Conservation (phyloP, 2,888 invertebrate species). For the Zaprionus bogoriensis region DNA sequence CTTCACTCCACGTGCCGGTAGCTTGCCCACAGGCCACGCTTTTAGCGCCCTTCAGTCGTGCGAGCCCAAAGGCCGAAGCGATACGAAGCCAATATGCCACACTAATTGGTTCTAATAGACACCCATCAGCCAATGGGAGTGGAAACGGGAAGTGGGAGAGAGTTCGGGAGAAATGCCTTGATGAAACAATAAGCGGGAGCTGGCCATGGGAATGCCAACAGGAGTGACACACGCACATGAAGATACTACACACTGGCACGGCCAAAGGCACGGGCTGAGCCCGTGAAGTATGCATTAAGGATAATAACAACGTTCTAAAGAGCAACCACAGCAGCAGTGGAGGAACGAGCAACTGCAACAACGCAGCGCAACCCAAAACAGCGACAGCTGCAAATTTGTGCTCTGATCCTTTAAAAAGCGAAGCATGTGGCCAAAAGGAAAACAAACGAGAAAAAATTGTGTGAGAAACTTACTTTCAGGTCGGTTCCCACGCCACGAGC, state of each 20-base stretch:
- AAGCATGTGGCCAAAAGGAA: conserved; percentile 81
- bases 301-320: conserved; percentile 75
- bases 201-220: conserved; percentile 61
- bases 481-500: conserved; percentile 83
- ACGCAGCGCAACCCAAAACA: conserved; percentile 64
- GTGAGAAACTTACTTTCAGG: conserved; percentile 82
- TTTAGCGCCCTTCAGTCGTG: conserved; percentile 50
- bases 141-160: conserved; percentile 28
- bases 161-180: conserved; percentile 55
- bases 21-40: conserved; percentile 51
- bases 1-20: conserved; percentile 46
- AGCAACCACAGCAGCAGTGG: conserved; percentile 49
- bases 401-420: conserved; percentile 78
- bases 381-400: conserved; percentile 80
- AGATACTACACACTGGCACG: conserved; percentile 31
- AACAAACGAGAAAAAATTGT: conserved; percentile 79
- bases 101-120: conserved; percentile 77
- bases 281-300: conserved; percentile 78
- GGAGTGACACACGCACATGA: conserved; percentile 60
- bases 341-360: conserved; percentile 22
- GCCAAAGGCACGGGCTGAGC: conserved; percentile 64
- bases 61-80: conserved; percentile 26
- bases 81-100: conserved; percentile 69
- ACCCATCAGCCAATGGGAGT: conserved; percentile 52
- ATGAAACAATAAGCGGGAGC: conserved; percentile 74